Evolutionary conservation across 2,888 invertebrate genomes (phyloP), one percentile per base, ranked within the genome.

Genomic region (Monoplex corrugatus): DNA sequence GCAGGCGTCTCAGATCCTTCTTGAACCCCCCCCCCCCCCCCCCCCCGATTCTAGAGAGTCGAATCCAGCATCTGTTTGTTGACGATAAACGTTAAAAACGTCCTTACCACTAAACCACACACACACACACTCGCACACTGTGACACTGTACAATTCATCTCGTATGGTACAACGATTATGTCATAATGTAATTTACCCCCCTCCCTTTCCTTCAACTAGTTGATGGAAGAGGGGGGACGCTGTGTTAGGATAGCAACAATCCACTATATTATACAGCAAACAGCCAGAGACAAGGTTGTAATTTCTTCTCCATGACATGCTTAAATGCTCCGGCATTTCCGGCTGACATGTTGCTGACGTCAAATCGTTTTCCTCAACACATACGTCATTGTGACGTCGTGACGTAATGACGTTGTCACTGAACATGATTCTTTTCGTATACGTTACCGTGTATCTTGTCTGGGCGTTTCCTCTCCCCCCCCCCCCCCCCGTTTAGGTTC

Each of bases 181-280:
- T 35, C 72, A 72, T 72, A 72, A 72, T 72, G 72, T 72, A 72
- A 72, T 72, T 72, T 72, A 0, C 72, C 35, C 35, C 72, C 72
- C 35, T 5, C 8, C 6, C 10, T 10, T 35, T n/a, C n/a, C n/a
- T n/a, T n/a, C n/a, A 0, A 6, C 13, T 2, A 32, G 6, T 32
- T 72, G 72, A 72, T 35, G 72, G 72, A 72, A 0, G 32, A 72
- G 72, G 35, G n/a, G n/a, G 72, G 35, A 72, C 72, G 72, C 72
- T 72, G 32, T 72, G 16, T 32, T 38, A 35, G 32, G 72, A 35
- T 35, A 72, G 16, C 72, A 32, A 10, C 72, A 35, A 0, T 72
- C 1, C 72, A 35, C 32, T 35, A 35, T 35, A 68, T n/a, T n/a
- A n/a, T n/a, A n/a, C n/a, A n/a, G n/a, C n/a, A n/a, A n/a, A n/a